These are phyloP conservation scores for Pantherophis vulpinus DNA, from an alignment of 2,797 vertebrate genomes.

Conservation along the genomic window DNA sequence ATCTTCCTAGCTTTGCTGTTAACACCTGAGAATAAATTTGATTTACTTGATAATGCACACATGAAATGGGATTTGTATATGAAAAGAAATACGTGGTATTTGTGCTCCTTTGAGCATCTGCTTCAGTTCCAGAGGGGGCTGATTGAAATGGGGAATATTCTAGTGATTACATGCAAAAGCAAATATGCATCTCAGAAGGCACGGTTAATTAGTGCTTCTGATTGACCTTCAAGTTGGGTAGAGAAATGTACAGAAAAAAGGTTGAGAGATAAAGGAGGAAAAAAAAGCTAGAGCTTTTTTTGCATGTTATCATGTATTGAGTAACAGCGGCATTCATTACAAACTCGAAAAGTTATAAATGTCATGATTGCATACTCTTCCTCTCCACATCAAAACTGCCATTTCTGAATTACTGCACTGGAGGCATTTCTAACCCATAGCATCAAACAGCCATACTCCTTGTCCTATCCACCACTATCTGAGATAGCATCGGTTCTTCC, in stretches of 20 bases:
- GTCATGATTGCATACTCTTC: neutral
- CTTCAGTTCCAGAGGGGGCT: neutral
- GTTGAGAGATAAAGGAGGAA: neutral
- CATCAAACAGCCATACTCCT: neutral
- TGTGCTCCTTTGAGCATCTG: neutral
- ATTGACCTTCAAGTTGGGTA: neutral
- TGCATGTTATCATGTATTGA: neutral
- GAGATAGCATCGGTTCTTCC: neutral
- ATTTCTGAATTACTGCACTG: neutral
- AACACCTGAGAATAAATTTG: neutral
- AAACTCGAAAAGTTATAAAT: neutral
- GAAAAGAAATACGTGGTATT: neutral
- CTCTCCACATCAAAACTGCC: neutral
- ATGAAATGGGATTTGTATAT: neutral
- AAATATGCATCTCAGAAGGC: neutral
- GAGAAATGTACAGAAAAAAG: neutral
- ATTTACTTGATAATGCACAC: neutral
- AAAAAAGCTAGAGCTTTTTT: too few relatives aligned
- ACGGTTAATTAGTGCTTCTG: neutral
- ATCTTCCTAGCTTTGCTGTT: neutral
- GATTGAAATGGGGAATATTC: neutral
- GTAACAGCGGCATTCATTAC: neutral
- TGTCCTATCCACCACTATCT: neutral
- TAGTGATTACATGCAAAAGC: neutral
- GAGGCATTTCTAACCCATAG: neutral